Base-by-base conservation (phyloP, 2,797 vertebrate species). In the Chromobotia macracanthus region DNA sequence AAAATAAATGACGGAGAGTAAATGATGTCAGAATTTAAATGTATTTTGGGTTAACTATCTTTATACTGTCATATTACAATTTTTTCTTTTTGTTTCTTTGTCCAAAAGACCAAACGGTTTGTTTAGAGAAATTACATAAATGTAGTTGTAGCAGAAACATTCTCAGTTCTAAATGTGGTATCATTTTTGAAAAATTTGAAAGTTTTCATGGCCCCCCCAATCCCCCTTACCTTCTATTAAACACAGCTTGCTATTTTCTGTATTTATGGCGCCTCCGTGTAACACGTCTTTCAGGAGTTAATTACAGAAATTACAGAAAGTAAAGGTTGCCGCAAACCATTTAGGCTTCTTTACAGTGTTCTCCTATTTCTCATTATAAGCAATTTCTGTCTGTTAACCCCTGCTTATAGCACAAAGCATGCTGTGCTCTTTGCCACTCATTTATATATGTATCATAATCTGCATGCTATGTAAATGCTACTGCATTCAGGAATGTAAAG, bases 131-230 rank as follows among this genome's bases (percentile, higher is more conserved):
- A 3, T 60, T 60, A 44, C n/a, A 31, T 28, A 61, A 73, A 25
- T 35, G 12, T 63, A 25, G 31, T 23, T 63, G 41, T 64, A n/a
- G 46, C 38, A 35, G n/a, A 48, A 61, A 18, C n/a, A 25, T 55
- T 41, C 55, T 50, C 35, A 44, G 63, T 28, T 75, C 16, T 50
- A 66, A 75, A 53, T 38, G 18, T 23, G n/a, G 1, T 50, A 35
- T 74, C 12, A 63, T 35, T 74, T 35, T 21, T 21, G 41, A 13
- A 66, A 64, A 74, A 64, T 21, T 61, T 21, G n/a, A 16, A 19
- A 23, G 31, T 25, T n/a, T 51, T 51, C 72, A 51, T 64, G 60
- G 13, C 8, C 21, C 12, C 6, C 64, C 50, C 44, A 4, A 18
- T 44, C 11, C 7, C 3, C 25, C 19, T 38, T 13, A 75, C 60